A percentile compares a stretch with the other conserved stretches of the same genome.
Evolutionary conservation across 2,888 invertebrate genomes (phyloP).

Genomic region (Sarcophaga variegata): DNA sequence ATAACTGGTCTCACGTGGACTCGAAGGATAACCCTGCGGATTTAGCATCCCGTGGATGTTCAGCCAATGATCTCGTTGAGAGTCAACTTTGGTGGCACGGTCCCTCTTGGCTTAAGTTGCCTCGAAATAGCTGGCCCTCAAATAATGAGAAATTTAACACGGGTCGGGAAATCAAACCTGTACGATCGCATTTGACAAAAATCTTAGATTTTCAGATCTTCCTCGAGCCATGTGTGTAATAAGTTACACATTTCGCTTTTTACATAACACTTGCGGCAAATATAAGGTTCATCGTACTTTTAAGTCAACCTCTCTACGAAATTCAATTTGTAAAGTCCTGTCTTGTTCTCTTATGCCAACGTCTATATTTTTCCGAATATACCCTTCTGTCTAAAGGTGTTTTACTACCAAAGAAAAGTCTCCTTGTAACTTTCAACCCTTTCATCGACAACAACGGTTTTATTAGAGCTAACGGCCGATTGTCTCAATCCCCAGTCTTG

Average conservation of each 20-base stretch:
- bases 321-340: background rate
- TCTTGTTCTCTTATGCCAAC: background rate
- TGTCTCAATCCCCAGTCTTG: background rate
- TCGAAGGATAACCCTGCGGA: slow-evolving; percentile 13
- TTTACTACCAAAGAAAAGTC: background rate
- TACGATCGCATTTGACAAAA: background rate
- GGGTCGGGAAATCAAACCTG: background rate
- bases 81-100: slow-evolving; percentile 49
- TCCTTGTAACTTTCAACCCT: background rate
- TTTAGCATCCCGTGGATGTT: slow-evolving; percentile 40
- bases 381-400: background rate
- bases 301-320: background rate
- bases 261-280: background rate
- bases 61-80: slow-evolving; percentile 32
- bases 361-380: background rate
- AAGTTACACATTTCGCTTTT: background rate
- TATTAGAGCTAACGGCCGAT: background rate
- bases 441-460: background rate
- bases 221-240: background rate
- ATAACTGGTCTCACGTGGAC: slow-evolving; percentile 49
- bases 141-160: background rate
- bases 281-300: background rate
- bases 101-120: slow-evolving; percentile 39
- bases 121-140: background rate
- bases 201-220: background rate